Base-by-base conservation (phyloP, 1,140 invertebrate species). In the Chelonus insularis region DNA sequence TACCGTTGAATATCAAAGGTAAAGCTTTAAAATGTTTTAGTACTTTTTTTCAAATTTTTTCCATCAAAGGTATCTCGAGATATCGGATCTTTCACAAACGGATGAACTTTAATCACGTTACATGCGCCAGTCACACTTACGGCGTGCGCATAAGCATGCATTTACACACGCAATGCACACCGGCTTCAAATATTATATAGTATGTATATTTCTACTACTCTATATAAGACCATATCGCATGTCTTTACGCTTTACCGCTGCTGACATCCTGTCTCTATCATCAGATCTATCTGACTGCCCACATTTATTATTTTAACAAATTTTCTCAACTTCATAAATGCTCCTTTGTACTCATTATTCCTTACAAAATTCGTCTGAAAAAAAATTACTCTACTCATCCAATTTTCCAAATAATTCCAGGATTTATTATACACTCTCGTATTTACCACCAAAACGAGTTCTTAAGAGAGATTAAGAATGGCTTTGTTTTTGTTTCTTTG, bases 51-150 rank as follows among this genome's bases (percentile, higher is more conserved):
- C 7, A 7, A 29, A 29, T 29, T 29, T 25, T 43, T 34, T 20
- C 25, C 7, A 23, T 57, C 20, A 12, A 25, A 62, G 62, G 5
- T 14, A 34, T 4, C 5, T 47, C 25, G 25, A 29, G 25, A 29
- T 29, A 29, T 29, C 25, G 7, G 25, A 29, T 29, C 3, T 29
- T 29, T 29, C 25, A 29, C 12, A 20, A 37, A 56, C 48, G 64
- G 52, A 60, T 37, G 65, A 66, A 67, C 68, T 72, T 67, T 68
- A 62, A 72, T 71, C 66, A 65, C 64, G 62, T 62, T 72, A 62
- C 72, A 68, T 67, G 69, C 70, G 74, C 71, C 69, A 64, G 72
- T 65, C 74, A 76, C 73, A 76, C 75, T 76, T 77, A 76, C 69
- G 73, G 71, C 70, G 70, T 58, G 70, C 68, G 69, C 64, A 60